Conservation (phyloP, 2,113 vertebrate species). For the Anseranas semipalmata region DNA sequence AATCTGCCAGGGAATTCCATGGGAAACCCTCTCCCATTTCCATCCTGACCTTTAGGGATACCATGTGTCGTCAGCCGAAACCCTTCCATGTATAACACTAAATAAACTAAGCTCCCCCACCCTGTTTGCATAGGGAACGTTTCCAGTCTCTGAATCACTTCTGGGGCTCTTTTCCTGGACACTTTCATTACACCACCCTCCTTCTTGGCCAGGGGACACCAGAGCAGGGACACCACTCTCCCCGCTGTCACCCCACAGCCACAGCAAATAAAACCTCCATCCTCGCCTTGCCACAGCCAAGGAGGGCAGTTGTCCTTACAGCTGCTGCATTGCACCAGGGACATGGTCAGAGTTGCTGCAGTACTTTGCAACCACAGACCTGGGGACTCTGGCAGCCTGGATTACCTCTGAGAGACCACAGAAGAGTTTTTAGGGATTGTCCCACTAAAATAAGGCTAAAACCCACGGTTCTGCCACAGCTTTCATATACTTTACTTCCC, state of each 20-base stretch:
- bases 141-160: background rate
- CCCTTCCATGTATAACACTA: background rate
- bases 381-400: background rate
- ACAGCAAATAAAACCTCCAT: background rate
- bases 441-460: background rate
- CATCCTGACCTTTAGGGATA: background rate
- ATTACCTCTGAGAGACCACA: background rate
- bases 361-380: background rate
- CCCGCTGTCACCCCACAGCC: background rate
- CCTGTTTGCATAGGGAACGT: background rate
- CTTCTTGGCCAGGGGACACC: background rate
- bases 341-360: background rate
- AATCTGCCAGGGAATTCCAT: background rate
- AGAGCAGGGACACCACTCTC: background rate
- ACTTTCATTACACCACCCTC: background rate
- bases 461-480: background rate
- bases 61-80: background rate
- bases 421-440: background rate
- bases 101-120: background rate
- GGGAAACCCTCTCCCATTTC: background rate
- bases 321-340: fast-evolving
- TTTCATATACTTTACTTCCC: background rate
- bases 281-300: background rate
- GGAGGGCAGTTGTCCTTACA: fast-evolving
- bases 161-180: background rate